A percentile compares a stretch with the other conserved stretches of the same genome.
These are phyloP conservation scores for Phymastichus coffea DNA, from an alignment of 1,140 invertebrate genomes.

Conservation along the genomic window DNA sequence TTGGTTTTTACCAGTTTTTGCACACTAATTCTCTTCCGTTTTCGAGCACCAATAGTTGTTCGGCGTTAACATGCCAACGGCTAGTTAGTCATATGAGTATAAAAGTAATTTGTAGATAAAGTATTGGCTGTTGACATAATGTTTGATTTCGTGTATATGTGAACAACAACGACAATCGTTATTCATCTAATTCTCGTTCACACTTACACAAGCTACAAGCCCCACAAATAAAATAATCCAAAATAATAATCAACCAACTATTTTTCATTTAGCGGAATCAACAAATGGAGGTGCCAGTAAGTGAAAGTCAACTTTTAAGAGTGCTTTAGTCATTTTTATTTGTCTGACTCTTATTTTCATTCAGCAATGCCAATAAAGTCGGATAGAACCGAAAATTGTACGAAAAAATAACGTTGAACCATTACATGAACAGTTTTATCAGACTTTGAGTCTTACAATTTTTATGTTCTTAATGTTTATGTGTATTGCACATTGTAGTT, in stretches of 20 bases:
- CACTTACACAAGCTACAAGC: slow-evolving; percentile 45
- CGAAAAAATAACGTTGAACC: neutral
- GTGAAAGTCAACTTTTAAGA: slow-evolving; percentile 58
- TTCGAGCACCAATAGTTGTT: too few species aligned
- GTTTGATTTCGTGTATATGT: slow-evolving; percentile 46
- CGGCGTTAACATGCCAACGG: too few species aligned
- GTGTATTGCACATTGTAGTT: slow-evolving; percentile 21
- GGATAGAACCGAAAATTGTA: slow-evolving; percentile 5
- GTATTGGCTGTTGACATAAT: too few species aligned
- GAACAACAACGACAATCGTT: slow-evolving; percentile 31
- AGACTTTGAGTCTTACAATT: slow-evolving; percentile 6
- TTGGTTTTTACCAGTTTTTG: too few species aligned
- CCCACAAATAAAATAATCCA: too few species aligned
- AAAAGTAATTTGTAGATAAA: too few species aligned
- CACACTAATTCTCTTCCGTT: too few species aligned
- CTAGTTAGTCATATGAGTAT: too few species aligned
- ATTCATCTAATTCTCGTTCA: slow-evolving; percentile 29
- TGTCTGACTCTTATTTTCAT: slow-evolving; percentile 18
- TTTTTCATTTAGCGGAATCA: slow-evolving; percentile 67
- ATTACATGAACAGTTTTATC: slow-evolving; percentile 8
- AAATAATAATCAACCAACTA: slow-evolving; percentile 45
- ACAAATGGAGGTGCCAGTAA: slow-evolving; percentile 86
- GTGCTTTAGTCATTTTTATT: slow-evolving; percentile 45
- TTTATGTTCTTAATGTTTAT: slow-evolving; percentile 15
- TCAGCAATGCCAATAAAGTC: slow-evolving; percentile 12